Base-by-base conservation (phyloP, 1,140 invertebrate species). In the Drosophila funebris region DNA sequence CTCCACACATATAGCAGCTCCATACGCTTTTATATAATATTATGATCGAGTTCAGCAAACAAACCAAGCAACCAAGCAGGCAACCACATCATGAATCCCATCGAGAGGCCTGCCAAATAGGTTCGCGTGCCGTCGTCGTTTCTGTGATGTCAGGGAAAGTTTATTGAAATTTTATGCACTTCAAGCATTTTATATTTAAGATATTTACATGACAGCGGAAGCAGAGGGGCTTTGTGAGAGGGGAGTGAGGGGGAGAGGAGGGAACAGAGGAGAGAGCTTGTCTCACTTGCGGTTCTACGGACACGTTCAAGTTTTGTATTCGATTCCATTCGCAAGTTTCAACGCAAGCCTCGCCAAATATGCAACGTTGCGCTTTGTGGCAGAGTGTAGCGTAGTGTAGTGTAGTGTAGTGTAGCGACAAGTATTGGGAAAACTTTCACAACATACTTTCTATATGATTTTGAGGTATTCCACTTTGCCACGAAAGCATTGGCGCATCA, bases 201-300 rank as follows among this genome's bases (percentile, higher is more conserved):
- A n/a, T n/a, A n/a, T n/a, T n/a, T n/a, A n/a, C n/a, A n/a, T n/a
- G n/a, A n/a, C n/a, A n/a, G n/a, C n/a, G n/a, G n/a, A n/a, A n/a
- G n/a, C n/a, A n/a, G n/a, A n/a, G n/a, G n/a, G n/a, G n/a, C n/a
- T n/a, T n/a, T n/a, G n/a, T n/a, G n/a, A n/a, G n/a, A n/a, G n/a
- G 20, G 20, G 7, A 27, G 63, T 13, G 2, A 22, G n/a, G 8
- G 24, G 44, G 24, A 24, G n/a, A 29, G n/a, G n/a, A n/a, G n/a
- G 20, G 3, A n/a, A 27, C 9, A 33, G 29, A 31, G 3, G 4
- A 24, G 5, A 13, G 4, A 43, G 27, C 57, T 29, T 52, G 44
- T 11, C 57, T 14, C 46, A 29, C 22, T 20, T 53, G 36, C 46
- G 66, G 57, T 44, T 18, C 9, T 53, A 70, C n/a, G n/a, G n/a